Percentiles rank a stretch among this genome's conserved stretches.
phyloP scores from a whole-genome alignment of 2,113 vertebrate species.

The Tympanuchus pallidicinctus region DNA sequence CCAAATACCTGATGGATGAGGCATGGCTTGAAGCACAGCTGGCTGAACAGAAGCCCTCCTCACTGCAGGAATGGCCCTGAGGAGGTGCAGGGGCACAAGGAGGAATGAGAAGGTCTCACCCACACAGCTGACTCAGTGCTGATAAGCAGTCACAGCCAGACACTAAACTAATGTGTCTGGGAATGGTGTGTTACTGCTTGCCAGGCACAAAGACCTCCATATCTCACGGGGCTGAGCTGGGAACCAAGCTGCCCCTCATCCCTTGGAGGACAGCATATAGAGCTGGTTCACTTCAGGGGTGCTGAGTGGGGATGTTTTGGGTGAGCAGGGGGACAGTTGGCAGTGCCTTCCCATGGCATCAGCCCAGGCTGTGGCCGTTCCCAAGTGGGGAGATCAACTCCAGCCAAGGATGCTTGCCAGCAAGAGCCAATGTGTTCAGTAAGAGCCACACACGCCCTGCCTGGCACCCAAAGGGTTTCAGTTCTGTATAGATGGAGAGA shows the following conservation, averaged over 20 bases:
- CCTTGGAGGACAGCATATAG: not conserved
- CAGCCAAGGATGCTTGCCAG: not conserved
- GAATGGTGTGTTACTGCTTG: not conserved
- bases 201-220: not conserved
- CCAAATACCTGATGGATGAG: not conserved
- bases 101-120: not conserved
- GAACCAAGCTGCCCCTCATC: not conserved
- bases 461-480: not conserved
- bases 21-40: not conserved
- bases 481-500: not conserved
- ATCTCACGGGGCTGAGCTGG: not conserved
- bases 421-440: no score
- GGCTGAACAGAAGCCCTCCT: not conserved
- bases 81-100: not conserved
- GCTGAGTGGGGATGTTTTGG: not conserved
- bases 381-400: not conserved
- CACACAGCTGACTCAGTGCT: not conserved
- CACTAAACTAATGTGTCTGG: not conserved
- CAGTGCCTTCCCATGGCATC: not conserved
- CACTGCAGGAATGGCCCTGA: not conserved
- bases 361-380: not conserved
- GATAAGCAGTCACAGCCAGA: not conserved
- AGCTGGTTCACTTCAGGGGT: not conserved
- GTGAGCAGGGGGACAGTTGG: rapidly evolving
- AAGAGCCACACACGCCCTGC: not conserved